Evolutionary conservation across 1,140 invertebrate species (phyloP), one percentile per base, ranked within the genome.

Genomic region (Teleogryllus occipitalis): DNA sequence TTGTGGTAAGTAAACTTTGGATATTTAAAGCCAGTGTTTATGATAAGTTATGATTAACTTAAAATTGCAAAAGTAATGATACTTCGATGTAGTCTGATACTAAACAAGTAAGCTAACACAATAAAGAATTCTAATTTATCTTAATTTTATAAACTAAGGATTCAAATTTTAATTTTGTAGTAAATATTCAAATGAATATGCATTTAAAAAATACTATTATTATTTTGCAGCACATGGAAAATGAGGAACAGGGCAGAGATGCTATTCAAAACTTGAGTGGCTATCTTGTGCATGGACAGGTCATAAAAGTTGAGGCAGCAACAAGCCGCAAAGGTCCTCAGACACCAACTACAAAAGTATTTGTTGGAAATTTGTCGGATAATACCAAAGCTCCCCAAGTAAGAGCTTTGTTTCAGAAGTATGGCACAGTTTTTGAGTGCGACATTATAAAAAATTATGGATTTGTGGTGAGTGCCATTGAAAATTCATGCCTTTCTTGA

Each of bases 241-340:
- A 94, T 87, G 95, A 96, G 86, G 91, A 95, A 84, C 92, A 94
- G 85, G 96, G 96, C 75, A 93, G 95, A 89, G 93, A 93, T 85
- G 96, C 96, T 74, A 97, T 97, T 86, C 93, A 96, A 87, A 95
- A 94, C 85, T 88, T 98, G 84, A 97, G 98, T 90, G 95, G 95
- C 82, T 91, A 93, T 83, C 86, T 93, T 83, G 91, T 98, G 84
- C 93, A 96, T 87, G 96, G 95, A 76, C 92, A 94, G 84, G 92
- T 93, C 81, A 95, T 97, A 84, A 96, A 96, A 89, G 96, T 97
- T 82, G 95, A 97, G 86, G 95, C 95, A 83, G 94, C 94, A 76
- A 95, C 94, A 85, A 94, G 93, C 85, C 91, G 94, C 21, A 94
- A 94, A 86, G 93, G 92, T 47, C 93, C 94, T 47, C 93, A 93